Conservation (phyloP, 2,797 vertebrate species). For the Ptychadena robeensis region DNA sequence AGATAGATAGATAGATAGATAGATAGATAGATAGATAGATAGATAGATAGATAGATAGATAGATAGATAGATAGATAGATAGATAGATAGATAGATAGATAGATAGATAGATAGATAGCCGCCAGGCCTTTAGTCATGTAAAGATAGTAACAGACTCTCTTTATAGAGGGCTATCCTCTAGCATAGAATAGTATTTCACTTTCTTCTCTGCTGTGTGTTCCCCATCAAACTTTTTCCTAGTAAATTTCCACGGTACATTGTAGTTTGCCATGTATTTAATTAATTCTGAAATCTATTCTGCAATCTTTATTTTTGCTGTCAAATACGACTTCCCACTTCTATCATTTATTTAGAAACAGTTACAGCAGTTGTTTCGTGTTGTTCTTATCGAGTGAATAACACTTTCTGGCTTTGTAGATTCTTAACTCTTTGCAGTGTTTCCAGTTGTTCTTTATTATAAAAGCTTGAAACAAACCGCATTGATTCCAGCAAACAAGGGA, state of each 20-base stretch:
- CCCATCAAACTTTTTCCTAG: background rate
- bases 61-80: no score
- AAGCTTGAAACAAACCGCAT: slow-evolving; percentile 66
- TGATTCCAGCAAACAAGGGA: slow-evolving; percentile 63
- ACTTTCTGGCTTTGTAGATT: slow-evolving; percentile 35
- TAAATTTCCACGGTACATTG: slow-evolving; percentile 14
- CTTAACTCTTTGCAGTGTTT: slow-evolving; percentile 69
- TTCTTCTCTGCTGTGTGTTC: no score
- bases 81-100: no score
- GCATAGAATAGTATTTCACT: no score
- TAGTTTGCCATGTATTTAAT: background rate
- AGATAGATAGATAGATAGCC: no score
- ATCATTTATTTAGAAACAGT: background rate
- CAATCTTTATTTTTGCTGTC: background rate
- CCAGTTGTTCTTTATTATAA: slow-evolving; percentile 64
- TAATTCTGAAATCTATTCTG: background rate
- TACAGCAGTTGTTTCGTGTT: slow-evolving; percentile 4
- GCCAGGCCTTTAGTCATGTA: no score
- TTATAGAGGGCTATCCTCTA: no score
- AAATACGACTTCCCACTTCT: background rate
- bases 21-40: no score
- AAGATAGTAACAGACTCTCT: no score
- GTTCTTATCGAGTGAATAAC: slow-evolving; percentile 29
- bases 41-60: no score
- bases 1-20: no score